Base-by-base conservation (phyloP, 2,797 vertebrate species). In the Buphagus erythrorhynchus region DNA sequence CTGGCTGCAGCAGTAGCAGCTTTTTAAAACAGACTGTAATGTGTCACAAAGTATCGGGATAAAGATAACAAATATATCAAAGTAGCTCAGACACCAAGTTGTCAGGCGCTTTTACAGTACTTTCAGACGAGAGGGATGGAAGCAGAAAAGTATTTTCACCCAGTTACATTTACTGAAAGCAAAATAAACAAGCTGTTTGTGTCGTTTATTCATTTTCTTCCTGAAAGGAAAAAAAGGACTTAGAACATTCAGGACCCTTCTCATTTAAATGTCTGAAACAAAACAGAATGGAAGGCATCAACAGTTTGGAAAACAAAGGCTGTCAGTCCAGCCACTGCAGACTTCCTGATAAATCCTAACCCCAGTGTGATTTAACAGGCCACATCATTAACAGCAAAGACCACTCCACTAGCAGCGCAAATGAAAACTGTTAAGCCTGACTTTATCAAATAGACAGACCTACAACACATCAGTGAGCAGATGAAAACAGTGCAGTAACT, bases 221-320 rank as follows among this genome's bases (percentile, higher is more conserved):
- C 77, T 96, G 88, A 97, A 97, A 96, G 61, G n/a, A 69, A 86
- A 93, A 87, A 80, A 88, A 43, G 29, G 49, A 92, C 84, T 96
- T 91, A 19, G 95, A 97, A 97, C 85, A 89, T 96, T 97, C 96
- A 96, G 94, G 94, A 94, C 57, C 86, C 78, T 86, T 97, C 96
- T 97, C 91, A 91, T 93, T 96, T 91, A 94, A 96, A 96, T 76
- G 80, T 94, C 91, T 93, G 91, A 79, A 91, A 91, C 80, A 76
- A 88, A 96, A 87, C 61, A 94, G 91, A 97, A 93, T 90, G n/a
- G 90, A 95, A 96, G 86, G 63, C 82, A 94, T 93, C 81, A 96
- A 96, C 89, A 73, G 58, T 93, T 87, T 67, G 86, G 58, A 88
- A 93, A 96, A 96, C 93, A 96, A 97, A 96, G 65, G 66, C 86